A percentile compares a stretch with the other conserved stretches of the same genome.
phyloP scores from a whole-genome alignment of 2,888 invertebrate species.

The Prostheceraeus crozeri region DNA sequence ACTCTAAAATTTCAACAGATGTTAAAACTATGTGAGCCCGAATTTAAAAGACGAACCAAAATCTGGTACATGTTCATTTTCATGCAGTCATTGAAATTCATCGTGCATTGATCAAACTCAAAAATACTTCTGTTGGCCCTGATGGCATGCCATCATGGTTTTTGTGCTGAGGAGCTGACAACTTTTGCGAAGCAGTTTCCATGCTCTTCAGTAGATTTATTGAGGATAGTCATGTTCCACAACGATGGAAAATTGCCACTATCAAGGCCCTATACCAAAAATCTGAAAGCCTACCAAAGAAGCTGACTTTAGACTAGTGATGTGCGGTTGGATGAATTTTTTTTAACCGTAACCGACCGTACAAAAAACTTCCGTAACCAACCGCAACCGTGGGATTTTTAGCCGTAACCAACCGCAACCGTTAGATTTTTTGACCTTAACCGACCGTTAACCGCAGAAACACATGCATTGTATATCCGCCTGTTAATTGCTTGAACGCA shows the following conservation, averaged over 20 bases:
- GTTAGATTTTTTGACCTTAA: no score
- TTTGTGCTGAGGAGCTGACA: not conserved
- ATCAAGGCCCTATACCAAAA: conserved; percentile 25
- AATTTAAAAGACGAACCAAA: not conserved
- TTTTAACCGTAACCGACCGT: no score
- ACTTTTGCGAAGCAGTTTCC: not conserved
- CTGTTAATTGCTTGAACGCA: no score
- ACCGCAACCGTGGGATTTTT: no score
- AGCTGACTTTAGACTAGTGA: no score
- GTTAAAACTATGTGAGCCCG: conserved; percentile 20
- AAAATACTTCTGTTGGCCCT: conserved; percentile 3
- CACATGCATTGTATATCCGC: no score
- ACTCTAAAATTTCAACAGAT: no score
- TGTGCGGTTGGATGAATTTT: no score
- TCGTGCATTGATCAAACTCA: conserved; percentile 5
- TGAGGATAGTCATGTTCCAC: not conserved
- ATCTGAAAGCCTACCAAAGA: conserved; percentile 18
- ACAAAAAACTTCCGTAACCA: no score
- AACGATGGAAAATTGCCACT: conserved; percentile 12
- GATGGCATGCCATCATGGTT: not conserved
- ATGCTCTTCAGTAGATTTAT: not conserved
- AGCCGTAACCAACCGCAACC: no score
- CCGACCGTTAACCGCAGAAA: no score
- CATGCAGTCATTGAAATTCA: conserved; percentile 1
- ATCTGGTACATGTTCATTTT: not conserved